Conservation (phyloP, 2,113 vertebrate species). For the Hippocampus barbouri region DNA sequence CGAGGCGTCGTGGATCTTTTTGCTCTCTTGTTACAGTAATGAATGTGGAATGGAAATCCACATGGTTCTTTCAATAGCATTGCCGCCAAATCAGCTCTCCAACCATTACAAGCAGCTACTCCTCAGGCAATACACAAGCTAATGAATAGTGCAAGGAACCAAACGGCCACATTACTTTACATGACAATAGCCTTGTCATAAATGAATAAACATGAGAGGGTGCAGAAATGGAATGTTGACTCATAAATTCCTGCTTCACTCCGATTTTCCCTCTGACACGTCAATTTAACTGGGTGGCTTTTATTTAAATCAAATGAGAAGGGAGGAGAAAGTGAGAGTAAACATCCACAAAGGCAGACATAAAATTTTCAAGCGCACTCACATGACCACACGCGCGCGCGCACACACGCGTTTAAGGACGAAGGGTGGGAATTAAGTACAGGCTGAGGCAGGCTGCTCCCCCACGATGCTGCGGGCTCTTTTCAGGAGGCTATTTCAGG, state of each 20-base stretch:
- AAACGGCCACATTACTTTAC: slow-evolving; percentile 53
- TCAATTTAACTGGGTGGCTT: slow-evolving; percentile 56
- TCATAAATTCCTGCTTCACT: slow-evolving; percentile 49
- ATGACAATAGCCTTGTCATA: slow-evolving; percentile 22
- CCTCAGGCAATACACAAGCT: slow-evolving; percentile 51
- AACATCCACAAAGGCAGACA: slow-evolving; percentile 27
- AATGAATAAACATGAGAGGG: slow-evolving; percentile 64
- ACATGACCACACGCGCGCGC: slow-evolving; percentile 10
- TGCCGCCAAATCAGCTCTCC: slow-evolving; percentile 37
- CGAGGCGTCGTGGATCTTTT: slow-evolving; percentile 4
- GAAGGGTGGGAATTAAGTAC: slow-evolving; percentile 50
- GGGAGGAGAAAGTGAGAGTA: slow-evolving; percentile 17
- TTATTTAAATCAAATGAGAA: slow-evolving; percentile 55
- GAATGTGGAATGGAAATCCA: slow-evolving; percentile 58
- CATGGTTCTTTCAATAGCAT: slow-evolving; percentile 56
- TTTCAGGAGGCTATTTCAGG: slow-evolving; percentile 63
- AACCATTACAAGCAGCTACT: slow-evolving; percentile 50
- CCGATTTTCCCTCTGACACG: slow-evolving; percentile 53
- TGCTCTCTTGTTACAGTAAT: slow-evolving; percentile 16
- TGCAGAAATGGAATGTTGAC: slow-evolving; percentile 55
- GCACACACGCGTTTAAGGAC: slow-evolving; percentile 51
- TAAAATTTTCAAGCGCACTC: slow-evolving; percentile 33
- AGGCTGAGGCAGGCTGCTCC: slow-evolving; percentile 52
- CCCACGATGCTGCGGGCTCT: slow-evolving; percentile 57
- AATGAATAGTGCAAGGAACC: slow-evolving; percentile 68